Evolutionary conservation across 2,888 invertebrate species (phyloP).

Genomic region (Ophioninae sp.): DNA sequence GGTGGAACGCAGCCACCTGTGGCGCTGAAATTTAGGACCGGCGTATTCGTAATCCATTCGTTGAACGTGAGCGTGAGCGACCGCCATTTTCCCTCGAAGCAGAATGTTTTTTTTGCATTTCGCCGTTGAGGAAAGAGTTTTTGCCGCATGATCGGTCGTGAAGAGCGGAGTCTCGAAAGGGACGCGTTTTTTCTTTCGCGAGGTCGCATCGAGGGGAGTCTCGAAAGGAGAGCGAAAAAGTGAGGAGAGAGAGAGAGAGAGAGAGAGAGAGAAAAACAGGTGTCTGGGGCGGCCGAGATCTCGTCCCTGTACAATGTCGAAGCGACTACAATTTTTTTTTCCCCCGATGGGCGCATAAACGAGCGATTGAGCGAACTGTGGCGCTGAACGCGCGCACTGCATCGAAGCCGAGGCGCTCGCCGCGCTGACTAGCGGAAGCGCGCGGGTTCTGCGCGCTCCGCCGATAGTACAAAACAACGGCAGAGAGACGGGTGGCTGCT

Average conservation of each 20-base stretch:
- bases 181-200: neutral
- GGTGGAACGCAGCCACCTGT: slow-evolving; percentile 20
- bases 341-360: slow-evolving; percentile 19
- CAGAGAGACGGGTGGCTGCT: slow-evolving; percentile 68
- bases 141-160: neutral
- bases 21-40: slow-evolving; percentile 4
- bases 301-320: slow-evolving; percentile 8
- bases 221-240: neutral
- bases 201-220: neutral
- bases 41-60: neutral
- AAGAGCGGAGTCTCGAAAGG: neutral
- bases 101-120: neutral
- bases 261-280: neutral
- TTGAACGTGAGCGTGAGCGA: neutral
- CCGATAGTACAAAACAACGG: slow-evolving; percentile 38
- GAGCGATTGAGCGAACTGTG: slow-evolving; percentile 25
- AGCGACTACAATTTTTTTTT: slow-evolving; percentile 10
- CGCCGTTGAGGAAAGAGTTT: neutral
- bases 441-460: slow-evolving; percentile 44
- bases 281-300: slow-evolving; percentile 12
- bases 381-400: slow-evolving; percentile 21
- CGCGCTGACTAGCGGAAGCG: slow-evolving; percentile 39
- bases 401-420: slow-evolving; percentile 35
- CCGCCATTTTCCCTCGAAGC: neutral
- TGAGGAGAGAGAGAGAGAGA: neutral